Evolutionary conservation across 2,888 invertebrate species (phyloP).

Genomic region (Piscicola geometra): DNA sequence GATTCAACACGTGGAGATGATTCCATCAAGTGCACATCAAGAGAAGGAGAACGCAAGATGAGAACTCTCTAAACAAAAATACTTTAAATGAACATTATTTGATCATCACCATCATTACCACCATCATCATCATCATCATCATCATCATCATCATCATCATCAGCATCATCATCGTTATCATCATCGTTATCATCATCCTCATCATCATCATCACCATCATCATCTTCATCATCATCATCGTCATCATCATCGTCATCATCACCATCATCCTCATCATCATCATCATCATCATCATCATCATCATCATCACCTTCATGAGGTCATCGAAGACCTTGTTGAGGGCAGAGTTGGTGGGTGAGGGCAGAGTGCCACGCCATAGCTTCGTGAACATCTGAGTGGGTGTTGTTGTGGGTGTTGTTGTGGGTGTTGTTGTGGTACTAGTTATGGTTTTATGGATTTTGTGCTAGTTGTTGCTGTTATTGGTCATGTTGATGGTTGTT

Average conservation of each 20-base stretch:
- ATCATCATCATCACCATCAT: constrained; percentile 24
- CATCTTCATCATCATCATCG: background rate
- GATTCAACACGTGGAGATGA: too few relatives aligned
- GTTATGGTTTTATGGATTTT: too few relatives aligned
- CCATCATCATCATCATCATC: too few relatives aligned
- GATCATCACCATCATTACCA: too few relatives aligned
- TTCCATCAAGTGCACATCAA: too few relatives aligned
- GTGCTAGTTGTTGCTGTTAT: too few relatives aligned
- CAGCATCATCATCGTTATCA: too few relatives aligned
- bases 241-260: constrained; percentile 13
- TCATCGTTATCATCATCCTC: background rate
- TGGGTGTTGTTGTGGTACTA: too few relatives aligned
- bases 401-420: too few relatives aligned
- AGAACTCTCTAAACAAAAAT: background rate
- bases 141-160: too few relatives aligned
- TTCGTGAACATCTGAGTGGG: constrained; percentile 74
- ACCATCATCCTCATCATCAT: constrained; percentile 7
- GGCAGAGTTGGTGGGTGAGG: constrained; percentile 45
- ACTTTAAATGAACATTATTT: background rate
- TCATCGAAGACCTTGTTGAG: constrained; percentile 57
- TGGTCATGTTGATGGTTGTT: background rate
- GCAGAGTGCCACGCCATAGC: constrained; percentile 62
- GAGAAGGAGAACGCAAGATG: too few relatives aligned
- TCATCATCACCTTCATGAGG: constrained; percentile 52
- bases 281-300: background rate